Conservation (phyloP, 2,888 invertebrate genomes). For the Protodeltote pygarga region DNA sequence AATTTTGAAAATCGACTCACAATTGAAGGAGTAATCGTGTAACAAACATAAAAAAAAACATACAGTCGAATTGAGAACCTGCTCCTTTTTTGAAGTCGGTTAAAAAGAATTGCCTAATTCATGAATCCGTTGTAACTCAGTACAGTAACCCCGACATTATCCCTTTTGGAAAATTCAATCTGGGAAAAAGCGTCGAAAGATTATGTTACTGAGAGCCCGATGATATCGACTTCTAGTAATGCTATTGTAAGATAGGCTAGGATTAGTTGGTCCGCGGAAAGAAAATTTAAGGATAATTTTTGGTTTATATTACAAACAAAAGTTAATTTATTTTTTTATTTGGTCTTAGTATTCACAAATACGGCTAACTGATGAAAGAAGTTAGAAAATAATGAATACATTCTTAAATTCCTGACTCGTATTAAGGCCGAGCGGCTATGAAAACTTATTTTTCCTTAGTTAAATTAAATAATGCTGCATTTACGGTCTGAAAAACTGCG, state of each 20-base stretch:
- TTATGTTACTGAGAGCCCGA: constrained; percentile 9
- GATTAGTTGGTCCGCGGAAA: not conserved
- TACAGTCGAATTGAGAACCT: too few species aligned
- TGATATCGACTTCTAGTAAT: constrained; percentile 28
- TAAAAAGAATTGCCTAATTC: constrained; percentile 6
- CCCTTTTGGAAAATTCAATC: constrained; percentile 22
- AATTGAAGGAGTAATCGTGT: too few species aligned
- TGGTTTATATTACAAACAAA: too few species aligned
- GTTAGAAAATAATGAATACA: too few species aligned
- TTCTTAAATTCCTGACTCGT: too few species aligned
- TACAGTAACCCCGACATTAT: constrained; percentile 18
- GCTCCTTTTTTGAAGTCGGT: too few species aligned
- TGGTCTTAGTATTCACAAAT: not conserved
- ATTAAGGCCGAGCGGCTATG: too few species aligned
- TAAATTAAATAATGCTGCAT: too few species aligned
- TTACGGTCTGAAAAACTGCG: too few species aligned
- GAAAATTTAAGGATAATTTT: constrained; percentile 4
- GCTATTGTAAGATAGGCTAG: constrained; percentile 1
- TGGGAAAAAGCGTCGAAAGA: constrained; percentile 16
- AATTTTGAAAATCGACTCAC: too few species aligned
- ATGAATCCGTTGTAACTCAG: constrained; percentile 1
- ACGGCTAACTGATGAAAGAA: not conserved
- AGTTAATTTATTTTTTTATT: not conserved
- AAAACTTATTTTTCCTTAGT: too few species aligned
- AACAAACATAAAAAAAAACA: too few species aligned